A percentile compares a stretch with the other conserved stretches of the same genome.
Conservation (phyloP, 1,140 invertebrate species). For the Phenacoccus solenopsis region DNA sequence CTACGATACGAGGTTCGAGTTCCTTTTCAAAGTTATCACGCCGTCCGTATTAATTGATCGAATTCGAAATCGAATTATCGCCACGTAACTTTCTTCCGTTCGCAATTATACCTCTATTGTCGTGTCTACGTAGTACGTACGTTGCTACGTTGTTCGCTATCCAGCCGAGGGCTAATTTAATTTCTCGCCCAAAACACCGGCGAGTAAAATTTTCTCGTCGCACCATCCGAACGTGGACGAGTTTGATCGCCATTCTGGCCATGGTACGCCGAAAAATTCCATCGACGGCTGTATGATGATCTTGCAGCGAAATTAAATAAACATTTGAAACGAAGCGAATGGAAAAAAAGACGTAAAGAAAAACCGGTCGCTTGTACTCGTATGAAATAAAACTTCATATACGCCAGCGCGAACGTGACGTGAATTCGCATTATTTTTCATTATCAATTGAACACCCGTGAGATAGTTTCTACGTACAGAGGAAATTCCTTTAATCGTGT, state of each 20-base stretch:
- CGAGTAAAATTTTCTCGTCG: neutral
- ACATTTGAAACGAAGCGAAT: neutral
- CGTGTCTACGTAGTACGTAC: no score
- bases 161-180: neutral
- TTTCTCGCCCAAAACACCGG: neutral
- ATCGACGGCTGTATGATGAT: neutral
- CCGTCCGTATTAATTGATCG: neutral
- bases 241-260: neutral
- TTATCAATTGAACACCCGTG: neutral
- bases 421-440: constrained; percentile 1
- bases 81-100: neutral
- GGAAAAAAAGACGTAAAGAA: neutral
- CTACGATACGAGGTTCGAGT: neutral
- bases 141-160: no score
- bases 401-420: neutral
- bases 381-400: neutral
- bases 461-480: neutral
- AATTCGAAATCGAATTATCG: neutral
- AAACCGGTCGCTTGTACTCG: neutral
- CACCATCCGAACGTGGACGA: no score
- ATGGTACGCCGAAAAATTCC: neutral
- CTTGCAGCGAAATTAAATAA: neutral
- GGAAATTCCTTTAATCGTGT: no score
- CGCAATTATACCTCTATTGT: neutral
- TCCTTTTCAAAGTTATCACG: neutral